Evolutionary conservation across 2,888 invertebrate species (phyloP), one percentile per base, ranked within the genome.

Genomic region (Apodemia hepburni): DNA sequence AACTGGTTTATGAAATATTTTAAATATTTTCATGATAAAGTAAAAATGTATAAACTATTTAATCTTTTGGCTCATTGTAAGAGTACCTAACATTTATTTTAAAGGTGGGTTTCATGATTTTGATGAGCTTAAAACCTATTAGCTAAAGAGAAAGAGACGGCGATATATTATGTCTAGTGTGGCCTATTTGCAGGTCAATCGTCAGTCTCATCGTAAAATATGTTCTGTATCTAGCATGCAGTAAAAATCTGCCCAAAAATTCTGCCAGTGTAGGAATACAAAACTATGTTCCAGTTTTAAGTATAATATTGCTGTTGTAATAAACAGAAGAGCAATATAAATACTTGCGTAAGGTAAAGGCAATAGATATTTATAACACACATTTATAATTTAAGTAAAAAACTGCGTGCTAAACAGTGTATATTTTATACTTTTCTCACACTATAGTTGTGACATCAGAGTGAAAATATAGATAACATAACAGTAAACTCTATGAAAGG

Each of bases 1-100:
- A 51, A 18, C 51, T n/a, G 38, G 54, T 22, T 54, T 54, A 54
- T 38, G 38, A 33, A 38, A 42, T 59, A 61, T 49, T 33, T 47
- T 47, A 47, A 51, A 51, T 51, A 51, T 51, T 51, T 51, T 51
- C 51, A 51, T 51, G 22, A 51, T 51, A 22, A 51, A 5, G 51
- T 51, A 22, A 51, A 51, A 51, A 9, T 51, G 22, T 51, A 18
- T 51, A 51, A 18, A 9, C 22, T 51, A 51, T 51, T 51, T 49
- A 11, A 49, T 17, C 51, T 22, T 51, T 51, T 22, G 51, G 22
- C 51, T 51, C 51, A 22, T 51, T 47, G 17, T 47, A 17, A 51
- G 11, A 9, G 11, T 11, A 51, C 22, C 22, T 22, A 22, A 22
- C 22, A 18, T 11, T 11, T 18, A 11, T 51, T 22, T 51, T 51